These are phyloP conservation scores for Chloebia gouldiae DNA, from an alignment of 2,113 vertebrate genomes.

Conservation along the genomic window DNA sequence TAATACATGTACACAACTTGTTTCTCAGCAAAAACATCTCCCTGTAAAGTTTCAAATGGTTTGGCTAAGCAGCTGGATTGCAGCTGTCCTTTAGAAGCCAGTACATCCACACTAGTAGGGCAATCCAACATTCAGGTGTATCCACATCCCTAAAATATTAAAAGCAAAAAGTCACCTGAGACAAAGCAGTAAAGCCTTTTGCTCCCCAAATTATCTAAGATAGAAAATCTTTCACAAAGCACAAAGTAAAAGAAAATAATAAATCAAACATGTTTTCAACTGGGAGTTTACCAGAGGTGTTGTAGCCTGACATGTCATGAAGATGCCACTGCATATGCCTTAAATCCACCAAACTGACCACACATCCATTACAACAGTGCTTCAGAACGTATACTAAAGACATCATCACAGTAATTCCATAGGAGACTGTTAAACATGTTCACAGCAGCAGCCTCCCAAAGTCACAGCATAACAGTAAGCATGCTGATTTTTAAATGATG, in stretches of 20 bases:
- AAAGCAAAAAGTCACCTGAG: background rate
- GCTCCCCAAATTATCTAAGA: background rate
- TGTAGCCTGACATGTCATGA: background rate
- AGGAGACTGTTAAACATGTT: background rate
- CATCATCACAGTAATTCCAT: background rate
- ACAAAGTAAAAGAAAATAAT: background rate
- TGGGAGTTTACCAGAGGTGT: background rate
- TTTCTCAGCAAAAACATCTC: background rate
- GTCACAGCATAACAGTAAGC: background rate
- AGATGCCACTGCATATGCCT: background rate
- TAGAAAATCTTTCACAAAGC: background rate
- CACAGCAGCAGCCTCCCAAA: background rate
- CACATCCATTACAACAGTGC: background rate
- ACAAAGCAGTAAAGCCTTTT: background rate
- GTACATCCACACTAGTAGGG: background rate
- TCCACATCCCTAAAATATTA: background rate
- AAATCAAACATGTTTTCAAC: background rate
- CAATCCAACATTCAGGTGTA: background rate
- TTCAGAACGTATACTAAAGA: background rate
- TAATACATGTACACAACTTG: background rate
- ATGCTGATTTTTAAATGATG: background rate
- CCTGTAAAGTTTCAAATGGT: background rate
- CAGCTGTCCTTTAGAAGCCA: background rate
- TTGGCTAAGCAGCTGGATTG: background rate
- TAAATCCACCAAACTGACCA: background rate